These are phyloP conservation scores for Heliconius congener DNA, from an alignment of 1,140 invertebrate genomes.

Conservation along the genomic window DNA sequence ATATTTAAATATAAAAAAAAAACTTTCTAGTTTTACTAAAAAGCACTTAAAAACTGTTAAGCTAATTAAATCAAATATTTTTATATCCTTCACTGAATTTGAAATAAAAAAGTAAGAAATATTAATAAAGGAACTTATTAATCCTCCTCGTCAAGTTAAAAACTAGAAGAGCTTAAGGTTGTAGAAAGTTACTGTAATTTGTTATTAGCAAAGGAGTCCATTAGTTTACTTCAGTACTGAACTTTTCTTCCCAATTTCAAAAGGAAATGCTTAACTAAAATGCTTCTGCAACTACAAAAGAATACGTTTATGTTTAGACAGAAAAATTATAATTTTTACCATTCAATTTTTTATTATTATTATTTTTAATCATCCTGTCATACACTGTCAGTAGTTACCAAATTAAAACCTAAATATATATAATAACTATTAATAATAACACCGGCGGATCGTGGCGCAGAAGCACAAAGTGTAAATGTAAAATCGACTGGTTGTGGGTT, in stretches of 20 bases:
- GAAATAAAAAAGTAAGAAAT: background rate
- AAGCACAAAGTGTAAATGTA: too few relatives aligned
- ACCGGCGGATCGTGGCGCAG: too few relatives aligned
- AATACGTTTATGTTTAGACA: background rate
- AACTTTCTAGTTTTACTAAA: too few relatives aligned
- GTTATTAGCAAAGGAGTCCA: slow-evolving; percentile 29
- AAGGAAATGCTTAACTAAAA: slow-evolving; percentile 26
- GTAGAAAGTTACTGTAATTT: slow-evolving; percentile 18
- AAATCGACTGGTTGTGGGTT: too few relatives aligned
- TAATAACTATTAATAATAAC: too few relatives aligned
- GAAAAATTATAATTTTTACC: background rate
- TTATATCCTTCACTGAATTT: too few relatives aligned
- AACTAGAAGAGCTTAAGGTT: slow-evolving; percentile 14
- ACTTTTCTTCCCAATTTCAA: slow-evolving; percentile 23
- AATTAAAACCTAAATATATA: background rate
- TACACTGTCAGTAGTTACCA: background rate
- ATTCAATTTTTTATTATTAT: background rate
- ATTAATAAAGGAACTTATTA: background rate
- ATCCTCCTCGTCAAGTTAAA: background rate
- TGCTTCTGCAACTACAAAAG: slow-evolving; percentile 3
- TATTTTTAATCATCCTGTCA: background rate
- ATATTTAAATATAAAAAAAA: too few relatives aligned
- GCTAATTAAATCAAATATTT: too few relatives aligned
- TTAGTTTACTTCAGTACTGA: slow-evolving; percentile 30
- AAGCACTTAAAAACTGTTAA: too few relatives aligned